Evolutionary conservation across 2,113 vertebrate species (phyloP).

Genomic region (Ophiodon elongatus): DNA sequence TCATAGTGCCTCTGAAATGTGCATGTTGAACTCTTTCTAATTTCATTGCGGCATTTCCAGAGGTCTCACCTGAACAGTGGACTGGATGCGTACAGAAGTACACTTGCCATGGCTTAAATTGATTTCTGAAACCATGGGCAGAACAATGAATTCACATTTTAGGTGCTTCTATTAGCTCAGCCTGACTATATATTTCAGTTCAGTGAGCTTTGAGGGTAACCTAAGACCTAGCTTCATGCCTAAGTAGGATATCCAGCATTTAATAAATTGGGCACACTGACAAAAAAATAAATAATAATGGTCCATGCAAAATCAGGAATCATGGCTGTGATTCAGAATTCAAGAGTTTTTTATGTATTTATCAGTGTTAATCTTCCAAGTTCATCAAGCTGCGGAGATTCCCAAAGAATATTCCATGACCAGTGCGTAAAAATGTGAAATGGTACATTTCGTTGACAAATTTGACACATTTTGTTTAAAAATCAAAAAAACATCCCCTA

Average conservation of each 20-base stretch:
- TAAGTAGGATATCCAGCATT: background rate
- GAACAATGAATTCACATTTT: constrained; percentile 35
- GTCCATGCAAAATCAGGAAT: background rate
- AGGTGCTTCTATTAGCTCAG: background rate
- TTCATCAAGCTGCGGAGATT: background rate
- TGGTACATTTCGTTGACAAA: too few species aligned
- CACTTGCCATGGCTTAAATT: constrained; percentile 20
- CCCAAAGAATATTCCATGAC: background rate
- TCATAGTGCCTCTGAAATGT: constrained; percentile 5
- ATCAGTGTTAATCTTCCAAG: background rate
- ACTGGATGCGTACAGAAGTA: constrained; percentile 32
- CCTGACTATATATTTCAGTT: background rate
- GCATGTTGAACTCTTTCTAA: constrained; percentile 23
- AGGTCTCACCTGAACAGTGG: constrained; percentile 22
- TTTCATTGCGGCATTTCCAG: constrained; percentile 51
- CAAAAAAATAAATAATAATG: constrained; percentile 5
- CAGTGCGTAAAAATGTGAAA: background rate
- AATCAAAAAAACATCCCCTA: too few species aligned
- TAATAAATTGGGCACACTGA: background rate
- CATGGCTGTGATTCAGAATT: background rate
- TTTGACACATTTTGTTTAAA: too few species aligned
- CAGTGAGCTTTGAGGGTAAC: background rate
- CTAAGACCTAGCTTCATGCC: background rate
- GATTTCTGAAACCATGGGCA: constrained; percentile 39
- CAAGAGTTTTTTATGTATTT: background rate